Base-by-base conservation (phyloP, 2,113 vertebrate species). In the Spermophilus dauricus region DNA sequence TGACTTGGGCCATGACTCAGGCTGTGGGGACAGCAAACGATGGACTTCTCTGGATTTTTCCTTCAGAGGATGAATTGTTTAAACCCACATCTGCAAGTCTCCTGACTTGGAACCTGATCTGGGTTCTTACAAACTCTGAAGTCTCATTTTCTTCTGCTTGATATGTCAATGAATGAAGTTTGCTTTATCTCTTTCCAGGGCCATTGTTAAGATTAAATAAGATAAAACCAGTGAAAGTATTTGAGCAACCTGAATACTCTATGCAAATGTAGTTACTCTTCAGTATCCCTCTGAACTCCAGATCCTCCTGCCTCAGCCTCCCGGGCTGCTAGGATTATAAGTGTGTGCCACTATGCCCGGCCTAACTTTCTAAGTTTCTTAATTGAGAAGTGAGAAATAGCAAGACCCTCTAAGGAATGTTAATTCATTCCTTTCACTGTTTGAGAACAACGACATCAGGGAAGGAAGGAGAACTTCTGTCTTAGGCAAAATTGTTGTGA, bases 401-500 rank as follows among this genome's bases (percentile, higher is more conserved):
- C 18, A 73, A 67, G 51, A 95, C 65, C 30, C 48, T 89, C 84
- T 11, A 85, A 89, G 76, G 30, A 89, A 86, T 32, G 14, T 34
- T 61, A 51, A 63, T 81, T 86, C 32, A 72, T 93, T 73, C 34
- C 32, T 28, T 70, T 83, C 65, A 39, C 17, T 45, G 83, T 91
- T 48, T 42, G 87, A 89, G 69, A 96, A 72, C 65, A 30, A 32
- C 7, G 22, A 30, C 65, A 63, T 91, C 8, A 87, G 65, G 34
- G 32, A 86, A 70, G 28, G 34, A 95, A 69, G 13, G 45, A 89
- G 34, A 61, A 4, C 45, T 4, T 48, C 17, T 8, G 0, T 89
- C 58, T 48, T 51, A 58, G 63, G 61, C 8, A 72, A 86, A 90
- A 84, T 48, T 69, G 34, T 69, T 97, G 67, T 91, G 93, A 93